These are phyloP conservation scores for Drosophila arizonae DNA, from an alignment of 1,140 invertebrate genomes.

Conservation along the genomic window DNA sequence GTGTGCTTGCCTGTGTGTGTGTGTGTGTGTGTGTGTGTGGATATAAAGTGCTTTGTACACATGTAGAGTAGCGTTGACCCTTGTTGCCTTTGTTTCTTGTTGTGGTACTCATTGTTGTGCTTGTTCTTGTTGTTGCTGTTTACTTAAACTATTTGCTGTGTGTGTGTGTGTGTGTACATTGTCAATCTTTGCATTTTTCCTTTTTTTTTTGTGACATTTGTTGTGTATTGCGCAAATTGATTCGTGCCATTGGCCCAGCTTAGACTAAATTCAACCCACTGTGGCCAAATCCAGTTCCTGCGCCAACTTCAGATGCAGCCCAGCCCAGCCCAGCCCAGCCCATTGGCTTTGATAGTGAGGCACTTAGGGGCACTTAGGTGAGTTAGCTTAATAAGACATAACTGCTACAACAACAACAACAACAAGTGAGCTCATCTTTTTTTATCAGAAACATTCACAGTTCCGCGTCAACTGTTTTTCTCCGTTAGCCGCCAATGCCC, in stretches of 20 bases:
- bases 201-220: constrained; percentile 14
- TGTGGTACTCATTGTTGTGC: constrained; percentile 23
- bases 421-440: no score
- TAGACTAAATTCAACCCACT: neutral
- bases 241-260: constrained; percentile 25
- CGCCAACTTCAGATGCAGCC: neutral
- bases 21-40: constrained; percentile 10
- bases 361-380: constrained; percentile 32
- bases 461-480: constrained; percentile 10
- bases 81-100: constrained; percentile 36
- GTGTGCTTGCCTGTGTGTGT: neutral
- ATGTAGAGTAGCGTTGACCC: constrained; percentile 41
- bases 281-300: neutral
- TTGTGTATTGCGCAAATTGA: constrained; percentile 25
- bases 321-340: neutral
- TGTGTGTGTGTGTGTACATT: constrained; percentile 3
- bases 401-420: constrained; percentile 34
- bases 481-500: constrained; percentile 1
- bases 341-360: constrained; percentile 6
- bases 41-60: constrained; percentile 60
- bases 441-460: constrained; percentile 17
- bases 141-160: constrained; percentile 46
- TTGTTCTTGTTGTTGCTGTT: constrained; percentile 41
- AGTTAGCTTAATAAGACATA: constrained; percentile 52
- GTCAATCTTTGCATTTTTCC: constrained; percentile 16